These are phyloP conservation scores for Xyliphius kryptos DNA, from an alignment of 2,113 vertebrate species.

Conservation along the genomic window DNA sequence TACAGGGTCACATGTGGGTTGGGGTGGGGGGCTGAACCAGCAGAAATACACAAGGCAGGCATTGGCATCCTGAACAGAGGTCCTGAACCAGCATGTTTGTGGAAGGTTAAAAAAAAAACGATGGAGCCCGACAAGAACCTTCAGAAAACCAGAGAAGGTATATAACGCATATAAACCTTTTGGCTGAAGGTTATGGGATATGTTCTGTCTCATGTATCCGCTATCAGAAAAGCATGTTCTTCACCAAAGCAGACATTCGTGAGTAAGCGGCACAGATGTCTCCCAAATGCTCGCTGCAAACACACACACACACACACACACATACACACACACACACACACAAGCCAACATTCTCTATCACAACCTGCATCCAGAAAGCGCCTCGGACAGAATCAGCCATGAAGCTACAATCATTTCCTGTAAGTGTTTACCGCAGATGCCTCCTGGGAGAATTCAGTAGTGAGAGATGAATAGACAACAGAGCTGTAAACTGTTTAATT, in stretches of 20 bases:
- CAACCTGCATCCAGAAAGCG: conserved; percentile 11
- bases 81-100: too few species aligned
- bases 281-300: conserved; percentile 19
- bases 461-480: neutral
- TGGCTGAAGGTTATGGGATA: neutral
- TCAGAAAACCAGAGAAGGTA: too few species aligned
- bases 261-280: conserved; percentile 24
- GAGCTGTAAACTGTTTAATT: conserved; percentile 26
- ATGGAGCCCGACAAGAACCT: too few species aligned
- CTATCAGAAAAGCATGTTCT: neutral
- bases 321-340: conserved; percentile 7
- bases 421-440: conserved; percentile 49
- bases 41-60: too few species aligned
- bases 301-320: conserved; percentile 7
- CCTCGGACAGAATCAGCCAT: conserved; percentile 6
- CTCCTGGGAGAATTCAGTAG: neutral
- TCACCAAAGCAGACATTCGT: conserved; percentile 6
- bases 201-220: neutral
- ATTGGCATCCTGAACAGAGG: too few species aligned
- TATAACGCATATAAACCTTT: too few species aligned
- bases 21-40: too few species aligned
- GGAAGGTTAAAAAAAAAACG: too few species aligned
- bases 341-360: neutral
- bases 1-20: too few species aligned
- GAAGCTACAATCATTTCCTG: conserved; percentile 54